These are phyloP conservation scores for Oxyura jamaicensis DNA, from an alignment of 2,113 vertebrate genomes.

Conservation along the genomic window DNA sequence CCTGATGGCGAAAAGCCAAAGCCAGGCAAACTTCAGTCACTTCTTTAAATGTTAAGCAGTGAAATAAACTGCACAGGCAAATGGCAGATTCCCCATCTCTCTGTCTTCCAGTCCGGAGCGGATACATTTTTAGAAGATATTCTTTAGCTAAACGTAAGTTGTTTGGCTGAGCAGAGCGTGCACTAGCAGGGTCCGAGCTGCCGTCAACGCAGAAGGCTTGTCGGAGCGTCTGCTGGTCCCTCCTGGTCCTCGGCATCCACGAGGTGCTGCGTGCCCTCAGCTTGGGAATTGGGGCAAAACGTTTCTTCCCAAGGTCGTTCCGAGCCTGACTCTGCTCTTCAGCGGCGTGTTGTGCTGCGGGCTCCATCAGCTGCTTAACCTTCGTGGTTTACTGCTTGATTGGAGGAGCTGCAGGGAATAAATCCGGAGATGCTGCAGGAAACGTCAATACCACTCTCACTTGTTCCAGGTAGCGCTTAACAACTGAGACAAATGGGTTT, in stretches of 20 bases:
- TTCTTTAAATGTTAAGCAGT: slow-evolving; percentile 23
- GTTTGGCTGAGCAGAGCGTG: neutral
- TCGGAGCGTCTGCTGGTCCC: neutral
- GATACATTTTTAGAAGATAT: neutral
- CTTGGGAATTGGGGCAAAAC: neutral
- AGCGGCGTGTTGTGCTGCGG: neutral
- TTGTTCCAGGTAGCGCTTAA: neutral
- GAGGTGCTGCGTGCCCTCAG: neutral
- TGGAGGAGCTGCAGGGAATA: neutral
- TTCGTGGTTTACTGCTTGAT: neutral
- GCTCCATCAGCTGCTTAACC: neutral
- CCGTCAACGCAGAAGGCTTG: neutral
- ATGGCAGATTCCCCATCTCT: slow-evolving; percentile 15
- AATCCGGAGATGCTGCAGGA: neutral
- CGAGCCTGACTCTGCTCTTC: neutral
- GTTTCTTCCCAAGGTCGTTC: slow-evolving; percentile 4
- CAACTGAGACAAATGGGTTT: neutral
- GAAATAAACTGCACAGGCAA: slow-evolving; percentile 5
- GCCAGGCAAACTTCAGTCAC: neutral
- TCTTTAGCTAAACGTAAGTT: neutral
- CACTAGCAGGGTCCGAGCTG: neutral
- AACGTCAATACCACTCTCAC: neutral
- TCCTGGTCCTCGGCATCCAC: neutral
- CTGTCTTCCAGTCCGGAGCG: neutral
- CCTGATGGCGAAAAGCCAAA: neutral